phyloP scores from a whole-genome alignment of 2,888 invertebrate species.

The Ophion obscuratus region DNA sequence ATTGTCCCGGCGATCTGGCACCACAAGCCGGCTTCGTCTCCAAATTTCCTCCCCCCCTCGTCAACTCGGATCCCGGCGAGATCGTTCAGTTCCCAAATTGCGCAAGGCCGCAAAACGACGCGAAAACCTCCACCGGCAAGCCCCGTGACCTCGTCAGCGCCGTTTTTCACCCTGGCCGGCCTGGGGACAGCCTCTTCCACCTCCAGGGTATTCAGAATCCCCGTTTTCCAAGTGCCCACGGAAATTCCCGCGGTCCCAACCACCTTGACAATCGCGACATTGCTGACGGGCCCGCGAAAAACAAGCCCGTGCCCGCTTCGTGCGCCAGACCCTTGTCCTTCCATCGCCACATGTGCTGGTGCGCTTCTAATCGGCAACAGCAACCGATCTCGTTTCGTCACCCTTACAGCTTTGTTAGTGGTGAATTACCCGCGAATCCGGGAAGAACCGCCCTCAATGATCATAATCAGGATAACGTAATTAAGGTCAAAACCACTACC shows the following conservation, averaged over 20 bases:
- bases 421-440: constrained; percentile 16
- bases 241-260: constrained; percentile 17
- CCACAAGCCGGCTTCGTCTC: constrained; percentile 35
- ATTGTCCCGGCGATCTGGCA: constrained; percentile 63
- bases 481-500: constrained; percentile 63
- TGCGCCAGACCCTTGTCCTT: constrained; percentile 82
- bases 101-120: constrained; percentile 11
- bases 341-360: constrained; percentile 82
- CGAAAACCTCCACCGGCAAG: neutral
- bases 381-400: constrained; percentile 50
- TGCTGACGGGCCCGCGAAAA: constrained; percentile 30
- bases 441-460: constrained; percentile 49
- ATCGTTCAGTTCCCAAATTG: constrained; percentile 3
- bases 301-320: constrained; percentile 38
- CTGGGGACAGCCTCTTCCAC: constrained; percentile 62
- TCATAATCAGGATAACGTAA: constrained; percentile 28
- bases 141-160: constrained; percentile 27
- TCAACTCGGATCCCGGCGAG: neutral
- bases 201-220: constrained; percentile 27
- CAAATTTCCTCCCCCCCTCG: neutral
- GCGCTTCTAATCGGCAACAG: constrained; percentile 63
- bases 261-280: constrained; percentile 27
- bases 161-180: constrained; percentile 64
- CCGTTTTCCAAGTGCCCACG: neutral
- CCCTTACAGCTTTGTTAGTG: constrained; percentile 20